Evolutionary conservation across 2,888 invertebrate genomes (phyloP).

Genomic region (Drosophila nigritarsus): DNA sequence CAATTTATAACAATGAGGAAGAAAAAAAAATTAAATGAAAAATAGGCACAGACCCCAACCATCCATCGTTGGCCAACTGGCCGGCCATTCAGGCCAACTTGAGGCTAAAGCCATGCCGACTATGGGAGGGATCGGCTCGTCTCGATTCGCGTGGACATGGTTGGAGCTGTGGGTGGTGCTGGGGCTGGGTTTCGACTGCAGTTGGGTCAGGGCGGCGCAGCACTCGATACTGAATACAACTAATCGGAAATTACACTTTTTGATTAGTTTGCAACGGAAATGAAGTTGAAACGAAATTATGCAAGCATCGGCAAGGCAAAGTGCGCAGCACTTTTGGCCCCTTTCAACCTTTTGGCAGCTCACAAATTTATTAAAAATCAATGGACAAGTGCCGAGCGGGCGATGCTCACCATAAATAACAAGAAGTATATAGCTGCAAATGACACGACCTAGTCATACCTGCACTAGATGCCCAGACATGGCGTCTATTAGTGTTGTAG

Average conservation of each 20-base stretch:
- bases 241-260: conserved; percentile 85
- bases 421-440: conserved; percentile 30
- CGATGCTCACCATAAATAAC: conserved; percentile 70
- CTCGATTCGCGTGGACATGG: conserved; percentile 1
- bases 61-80: conserved; percentile 21
- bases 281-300: conserved; percentile 85
- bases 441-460: conserved; percentile 4
- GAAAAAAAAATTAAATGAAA: conserved; percentile 27
- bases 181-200: conserved; percentile 19
- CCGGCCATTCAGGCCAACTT: conserved; percentile 46
- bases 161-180: background rate
- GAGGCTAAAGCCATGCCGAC: conserved; percentile 52
- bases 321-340: conserved; percentile 38
- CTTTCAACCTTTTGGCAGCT: conserved; percentile 47
- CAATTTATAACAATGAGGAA: conserved; percentile 73
- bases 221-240: conserved; percentile 78
- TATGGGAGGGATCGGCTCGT: conserved; percentile 32
- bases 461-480: background rate
- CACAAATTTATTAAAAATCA: conserved; percentile 78
- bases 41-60: conserved; percentile 27
- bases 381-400: conserved; percentile 48
- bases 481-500: background rate
- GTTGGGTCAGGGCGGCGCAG: conserved; percentile 42
- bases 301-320: conserved; percentile 56
- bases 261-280: conserved; percentile 85